Evolutionary conservation across 1,140 invertebrate genomes (phyloP).

Genomic region (Panulirus ornatus): DNA sequence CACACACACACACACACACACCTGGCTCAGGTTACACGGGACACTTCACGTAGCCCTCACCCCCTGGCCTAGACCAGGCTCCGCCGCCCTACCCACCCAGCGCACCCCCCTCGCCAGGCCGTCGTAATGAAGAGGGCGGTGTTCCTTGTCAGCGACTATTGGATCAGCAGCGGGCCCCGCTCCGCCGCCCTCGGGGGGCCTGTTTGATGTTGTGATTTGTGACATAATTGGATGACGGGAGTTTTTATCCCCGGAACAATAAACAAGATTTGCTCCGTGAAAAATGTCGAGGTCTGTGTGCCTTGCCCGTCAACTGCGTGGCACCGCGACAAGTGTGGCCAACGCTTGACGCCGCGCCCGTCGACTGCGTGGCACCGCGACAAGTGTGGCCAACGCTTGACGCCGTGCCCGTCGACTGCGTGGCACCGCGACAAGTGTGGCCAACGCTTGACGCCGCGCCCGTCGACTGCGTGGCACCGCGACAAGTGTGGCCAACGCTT

Average conservation of each 20-base stretch:
- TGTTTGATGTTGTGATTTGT: conserved; percentile 71
- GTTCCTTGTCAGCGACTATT: conserved; percentile 45
- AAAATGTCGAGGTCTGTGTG: neutral
- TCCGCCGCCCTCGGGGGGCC: conserved; percentile 12
- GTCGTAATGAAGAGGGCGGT: neutral
- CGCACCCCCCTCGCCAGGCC: neutral
- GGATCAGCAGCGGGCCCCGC: conserved; percentile 26
- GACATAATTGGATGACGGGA: conserved; percentile 62
- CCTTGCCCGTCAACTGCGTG: neutral
- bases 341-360: no score
- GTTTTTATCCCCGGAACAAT: conserved; percentile 46
- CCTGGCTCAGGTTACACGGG: neutral
- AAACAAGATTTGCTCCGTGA: neutral
- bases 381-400: no score
- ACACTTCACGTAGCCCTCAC: neutral
- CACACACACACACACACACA: neutral
- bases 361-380: no score
- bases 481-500: no score
- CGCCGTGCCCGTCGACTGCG: no score
- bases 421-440: no score
- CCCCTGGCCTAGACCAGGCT: neutral
- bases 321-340: no score
- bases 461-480: no score
- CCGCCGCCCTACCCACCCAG: neutral
- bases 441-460: no score